Conservation (phyloP, 2,113 vertebrate species). For the Embiotoca jacksoni region DNA sequence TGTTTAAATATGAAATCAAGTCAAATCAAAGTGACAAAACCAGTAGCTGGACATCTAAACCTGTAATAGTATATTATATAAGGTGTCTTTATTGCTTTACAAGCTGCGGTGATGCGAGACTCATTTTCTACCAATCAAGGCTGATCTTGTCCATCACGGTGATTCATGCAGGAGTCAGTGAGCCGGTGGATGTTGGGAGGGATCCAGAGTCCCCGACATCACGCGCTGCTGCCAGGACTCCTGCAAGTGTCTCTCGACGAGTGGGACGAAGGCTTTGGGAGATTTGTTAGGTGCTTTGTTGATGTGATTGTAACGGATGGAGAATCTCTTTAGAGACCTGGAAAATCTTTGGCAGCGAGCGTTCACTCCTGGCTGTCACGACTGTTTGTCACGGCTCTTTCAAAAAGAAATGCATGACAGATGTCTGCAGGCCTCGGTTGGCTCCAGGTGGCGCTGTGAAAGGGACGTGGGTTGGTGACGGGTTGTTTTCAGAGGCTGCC, state of each 20-base stretch:
- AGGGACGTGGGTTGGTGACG: neutral
- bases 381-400: conserved; percentile 39
- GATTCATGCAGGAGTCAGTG: conserved; percentile 9
- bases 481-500: neutral
- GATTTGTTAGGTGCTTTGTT: conserved; percentile 43
- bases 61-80: too few relatives aligned
- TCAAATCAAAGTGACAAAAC: neutral
- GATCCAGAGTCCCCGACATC: conserved; percentile 1
- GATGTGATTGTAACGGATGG: conserved; percentile 48
- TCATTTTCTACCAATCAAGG: neutral
- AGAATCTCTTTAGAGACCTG: conserved; percentile 35
- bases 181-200: neutral
- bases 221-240: conserved; percentile 2
- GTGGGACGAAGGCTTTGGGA: conserved; percentile 2
- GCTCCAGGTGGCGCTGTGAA: conserved; percentile 28
- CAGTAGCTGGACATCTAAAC: too few relatives aligned
- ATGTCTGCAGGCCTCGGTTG: conserved; percentile 29
- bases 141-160: neutral
- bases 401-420: conserved; percentile 35
- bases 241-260: neutral
- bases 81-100: neutral
- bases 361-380: conserved; percentile 12
- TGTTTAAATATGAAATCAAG: neutral
- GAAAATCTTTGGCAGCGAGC: conserved; percentile 29
- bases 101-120: neutral